Conservation (phyloP, 1,140 invertebrate genomes). For the Marisa cornuarietis region DNA sequence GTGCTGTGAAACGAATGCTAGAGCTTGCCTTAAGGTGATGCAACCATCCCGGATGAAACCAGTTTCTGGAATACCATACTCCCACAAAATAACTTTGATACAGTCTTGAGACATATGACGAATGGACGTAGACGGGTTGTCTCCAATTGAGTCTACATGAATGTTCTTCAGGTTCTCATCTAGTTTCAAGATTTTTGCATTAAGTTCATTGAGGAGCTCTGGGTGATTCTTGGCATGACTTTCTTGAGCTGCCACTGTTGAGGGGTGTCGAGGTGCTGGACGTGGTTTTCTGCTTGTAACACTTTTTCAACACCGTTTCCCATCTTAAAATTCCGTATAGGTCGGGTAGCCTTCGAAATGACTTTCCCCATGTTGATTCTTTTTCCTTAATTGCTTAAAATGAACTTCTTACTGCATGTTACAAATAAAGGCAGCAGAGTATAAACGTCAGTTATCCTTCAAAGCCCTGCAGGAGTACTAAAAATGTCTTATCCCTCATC, state of each 20-base stretch:
- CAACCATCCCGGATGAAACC: conserved; percentile 58
- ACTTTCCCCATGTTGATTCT: conserved; percentile 12
- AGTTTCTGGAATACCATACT: conserved; percentile 61
- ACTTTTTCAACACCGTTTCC: conserved; percentile 11
- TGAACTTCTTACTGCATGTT: too few relatives aligned
- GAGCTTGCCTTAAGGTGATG: conserved; percentile 59
- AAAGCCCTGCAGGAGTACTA: too few relatives aligned
- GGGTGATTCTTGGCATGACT: background rate
- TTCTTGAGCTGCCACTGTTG: conserved; percentile 12
- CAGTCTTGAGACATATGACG: conserved; percentile 67
- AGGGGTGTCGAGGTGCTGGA: conserved; percentile 17
- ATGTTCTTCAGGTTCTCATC: conserved; percentile 14
- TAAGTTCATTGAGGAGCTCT: conserved; percentile 5
- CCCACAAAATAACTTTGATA: conserved; percentile 54
- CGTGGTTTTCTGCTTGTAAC: conserved; percentile 9
- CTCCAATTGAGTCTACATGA: conserved; percentile 11
- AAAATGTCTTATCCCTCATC: too few relatives aligned
- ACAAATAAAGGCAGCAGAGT: too few relatives aligned
- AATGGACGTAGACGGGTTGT: too few relatives aligned
- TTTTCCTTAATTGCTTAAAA: too few relatives aligned
- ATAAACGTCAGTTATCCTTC: too few relatives aligned
- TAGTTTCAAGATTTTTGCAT: conserved; percentile 12
- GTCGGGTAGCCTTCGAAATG: conserved; percentile 4
- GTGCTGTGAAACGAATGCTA: conserved; percentile 74
- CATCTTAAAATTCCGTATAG: conserved; percentile 17